Base-by-base conservation (phyloP, 2,888 invertebrate species). In the Caenorhabditis angaria region DNA sequence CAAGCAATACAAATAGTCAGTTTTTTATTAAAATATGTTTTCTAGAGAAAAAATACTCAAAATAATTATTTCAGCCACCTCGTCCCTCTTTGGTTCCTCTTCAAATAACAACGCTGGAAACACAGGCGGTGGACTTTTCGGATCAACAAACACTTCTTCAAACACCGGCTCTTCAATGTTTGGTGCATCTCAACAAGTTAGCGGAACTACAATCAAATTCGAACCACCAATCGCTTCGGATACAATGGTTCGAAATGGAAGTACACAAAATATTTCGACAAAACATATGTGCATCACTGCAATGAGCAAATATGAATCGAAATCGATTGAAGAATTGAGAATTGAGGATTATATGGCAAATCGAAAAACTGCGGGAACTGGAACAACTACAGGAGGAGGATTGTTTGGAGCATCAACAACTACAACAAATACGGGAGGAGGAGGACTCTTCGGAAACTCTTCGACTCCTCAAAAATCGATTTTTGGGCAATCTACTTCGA, bases 221-320 rank as follows among this genome's bases (percentile, higher is more conserved):
- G 88, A 88, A 48, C 88, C 90, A 66, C 93, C 94, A 0, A 92
- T 93, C 0, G 92, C 92, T 29, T 94, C 95, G 0, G 99, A 99
- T 87, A 93, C 94, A 0, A 92, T 96, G 89, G 91, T 94, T 85
- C 96, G 96, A 89, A 92, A 92, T 77, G 94, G 95, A 0, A 91
- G 92, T 2, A 92, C 93, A 2, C 82, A 83, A 59, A 93, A 91
- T 77, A 94, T 99, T 78, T 94, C 92, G 83, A 97, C 96, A 0
- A 92, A 94, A 83, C 95, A 96, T 88, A 94, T 96, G 88, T 97
- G 97, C 88, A 97, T 99, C 71, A 95, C 95, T 0, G 94, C 94
- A 68, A 99, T 99, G 99, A 95, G 96, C 90, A 96, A 97, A 88
- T 99, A 97, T 88, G 97, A 97, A 87, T 89, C 88, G 58, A 99